phyloP scores from a whole-genome alignment of 2,113 vertebrate species.

The Cnemophilus loriae region DNA sequence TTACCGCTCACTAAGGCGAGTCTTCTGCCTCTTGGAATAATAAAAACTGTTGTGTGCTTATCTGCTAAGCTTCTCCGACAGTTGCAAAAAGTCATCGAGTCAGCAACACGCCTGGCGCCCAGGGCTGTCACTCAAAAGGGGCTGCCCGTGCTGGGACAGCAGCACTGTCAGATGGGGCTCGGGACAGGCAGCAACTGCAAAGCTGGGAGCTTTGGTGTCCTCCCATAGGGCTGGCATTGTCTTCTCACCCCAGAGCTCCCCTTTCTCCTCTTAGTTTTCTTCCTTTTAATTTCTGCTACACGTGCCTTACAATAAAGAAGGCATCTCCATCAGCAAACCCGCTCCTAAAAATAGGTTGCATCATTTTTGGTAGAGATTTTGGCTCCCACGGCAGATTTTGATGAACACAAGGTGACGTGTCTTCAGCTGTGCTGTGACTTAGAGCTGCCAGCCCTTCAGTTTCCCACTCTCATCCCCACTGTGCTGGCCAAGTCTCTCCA shows the following conservation, averaged over 20 bases:
- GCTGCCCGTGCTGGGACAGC: background rate
- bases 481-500: background rate
- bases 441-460: background rate
- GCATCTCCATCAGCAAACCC: background rate
- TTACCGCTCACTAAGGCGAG: constrained; percentile 61
- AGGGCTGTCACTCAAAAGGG: background rate
- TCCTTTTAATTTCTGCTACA: background rate
- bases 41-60: constrained; percentile 54
- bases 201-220: background rate
- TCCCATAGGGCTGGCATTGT: background rate
- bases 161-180: background rate
- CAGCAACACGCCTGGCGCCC: background rate
- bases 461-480: fast-evolving
- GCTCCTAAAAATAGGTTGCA: background rate
- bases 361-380: background rate
- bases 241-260: background rate
- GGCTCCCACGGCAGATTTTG: background rate
- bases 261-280: background rate
- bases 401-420: background rate
- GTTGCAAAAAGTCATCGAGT: constrained; percentile 55
- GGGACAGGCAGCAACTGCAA: background rate
- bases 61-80: constrained; percentile 58
- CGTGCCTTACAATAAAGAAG: background rate
- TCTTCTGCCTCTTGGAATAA: constrained; percentile 65
- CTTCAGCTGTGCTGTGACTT: background rate